These are phyloP conservation scores for Molossus alvarezi DNA, from an alignment of 2,797 vertebrate genomes.

Conservation along the genomic window DNA sequence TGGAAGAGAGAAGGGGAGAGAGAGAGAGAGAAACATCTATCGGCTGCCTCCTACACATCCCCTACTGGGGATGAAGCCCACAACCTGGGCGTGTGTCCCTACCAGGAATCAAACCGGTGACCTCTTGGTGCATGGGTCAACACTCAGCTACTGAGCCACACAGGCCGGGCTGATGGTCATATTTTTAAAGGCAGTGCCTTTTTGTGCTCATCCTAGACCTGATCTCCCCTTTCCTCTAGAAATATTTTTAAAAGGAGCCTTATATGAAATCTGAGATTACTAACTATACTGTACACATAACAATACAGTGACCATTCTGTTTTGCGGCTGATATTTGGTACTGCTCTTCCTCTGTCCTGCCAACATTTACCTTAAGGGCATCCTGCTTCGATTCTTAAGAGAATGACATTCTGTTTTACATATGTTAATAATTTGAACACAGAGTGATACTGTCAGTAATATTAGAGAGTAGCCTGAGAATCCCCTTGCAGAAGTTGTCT, in stretches of 20 bases:
- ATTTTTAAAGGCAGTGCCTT: conserved; percentile 37
- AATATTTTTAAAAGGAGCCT: conserved; percentile 65
- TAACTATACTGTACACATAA: neutral
- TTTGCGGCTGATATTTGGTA: neutral
- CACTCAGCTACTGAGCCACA: too few species aligned
- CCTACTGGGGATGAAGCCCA: too few species aligned
- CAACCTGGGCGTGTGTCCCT: too few species aligned
- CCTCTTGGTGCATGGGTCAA: too few species aligned
- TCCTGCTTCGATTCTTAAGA: conserved; percentile 68
- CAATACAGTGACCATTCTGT: neutral
- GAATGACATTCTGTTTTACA: conserved; percentile 61
- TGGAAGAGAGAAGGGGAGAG: neutral
- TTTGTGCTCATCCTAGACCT: conserved; percentile 59
- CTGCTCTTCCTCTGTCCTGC: conserved; percentile 39
- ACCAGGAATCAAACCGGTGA: neutral
- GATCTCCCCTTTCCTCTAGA: conserved; percentile 53
- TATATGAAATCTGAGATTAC: conserved; percentile 48
- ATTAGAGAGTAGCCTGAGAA: neutral
- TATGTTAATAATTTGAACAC: conserved; percentile 48
- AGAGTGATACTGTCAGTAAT: conserved; percentile 51
- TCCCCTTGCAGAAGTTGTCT: conserved; percentile 53
- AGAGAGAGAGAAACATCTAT: neutral
- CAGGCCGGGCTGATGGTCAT: neutral
- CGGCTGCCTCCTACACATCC: neutral
- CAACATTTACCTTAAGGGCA: conserved; percentile 51